Percentiles rank a stretch among this genome's conserved stretches.
Conservation (phyloP, 2,113 vertebrate species). For the Emydura subglobosa region DNA sequence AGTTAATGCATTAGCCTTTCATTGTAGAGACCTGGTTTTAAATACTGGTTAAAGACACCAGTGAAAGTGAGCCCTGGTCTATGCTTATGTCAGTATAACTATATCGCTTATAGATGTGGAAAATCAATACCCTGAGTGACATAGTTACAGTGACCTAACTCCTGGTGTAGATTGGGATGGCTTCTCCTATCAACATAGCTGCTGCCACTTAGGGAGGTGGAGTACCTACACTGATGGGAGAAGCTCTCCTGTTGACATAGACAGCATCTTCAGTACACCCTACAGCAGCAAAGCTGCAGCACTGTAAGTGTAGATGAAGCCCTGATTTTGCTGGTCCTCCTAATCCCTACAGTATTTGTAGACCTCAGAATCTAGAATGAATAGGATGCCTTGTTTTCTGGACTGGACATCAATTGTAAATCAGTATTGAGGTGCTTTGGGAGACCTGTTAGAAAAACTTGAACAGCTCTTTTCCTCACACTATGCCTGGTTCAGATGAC, state of each 20-base stretch:
- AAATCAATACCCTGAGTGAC: no score
- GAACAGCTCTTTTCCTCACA: background rate
- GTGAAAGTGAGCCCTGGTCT: background rate
- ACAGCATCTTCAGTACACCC: background rate
- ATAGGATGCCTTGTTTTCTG: background rate
- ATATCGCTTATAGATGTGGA: no score
- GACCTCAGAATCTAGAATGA: background rate
- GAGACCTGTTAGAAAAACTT: slow-evolving; percentile 8
- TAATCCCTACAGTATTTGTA: background rate
- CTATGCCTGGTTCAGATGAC: background rate
- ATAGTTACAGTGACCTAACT: no score
- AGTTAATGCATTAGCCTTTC: background rate
- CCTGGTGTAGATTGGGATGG: no score
- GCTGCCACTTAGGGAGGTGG: no score
- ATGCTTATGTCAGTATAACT: no score
- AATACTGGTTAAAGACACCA: background rate
- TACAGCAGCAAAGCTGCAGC: background rate
- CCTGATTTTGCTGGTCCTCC: background rate
- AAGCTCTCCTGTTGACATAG: background rate
- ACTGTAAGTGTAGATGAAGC: background rate
- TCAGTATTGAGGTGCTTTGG: background rate
- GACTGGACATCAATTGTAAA: background rate
- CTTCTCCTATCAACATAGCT: no score
- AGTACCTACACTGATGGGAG: no score
- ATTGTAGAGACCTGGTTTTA: background rate